Percentiles rank a stretch among this genome's conserved stretches.
These are phyloP conservation scores for Drosophila acutilabella DNA, from an alignment of 2,888 invertebrate species.

Conservation along the genomic window DNA sequence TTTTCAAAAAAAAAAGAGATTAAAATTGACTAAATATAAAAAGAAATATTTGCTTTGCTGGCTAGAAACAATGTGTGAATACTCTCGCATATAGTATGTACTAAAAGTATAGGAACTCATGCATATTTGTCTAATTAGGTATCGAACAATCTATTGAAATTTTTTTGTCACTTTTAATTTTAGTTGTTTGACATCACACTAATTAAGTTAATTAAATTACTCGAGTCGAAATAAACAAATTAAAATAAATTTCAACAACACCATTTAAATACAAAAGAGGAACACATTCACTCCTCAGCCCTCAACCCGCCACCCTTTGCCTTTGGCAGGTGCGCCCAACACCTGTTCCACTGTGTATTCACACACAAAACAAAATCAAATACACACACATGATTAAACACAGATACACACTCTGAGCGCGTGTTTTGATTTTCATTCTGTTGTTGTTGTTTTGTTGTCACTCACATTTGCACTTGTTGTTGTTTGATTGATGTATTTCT, in stretches of 20 bases:
- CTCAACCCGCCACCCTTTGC: slow-evolving; percentile 1
- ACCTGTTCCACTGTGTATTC: slow-evolving; percentile 35
- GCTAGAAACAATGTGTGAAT: not conserved
- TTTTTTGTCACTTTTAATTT: slow-evolving; percentile 2
- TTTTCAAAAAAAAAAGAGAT: slow-evolving; percentile 23
- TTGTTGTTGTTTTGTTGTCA: slow-evolving; percentile 20
- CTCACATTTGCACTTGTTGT: slow-evolving; percentile 20
- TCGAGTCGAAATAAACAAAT: slow-evolving; percentile 13
- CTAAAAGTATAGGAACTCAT: not conserved
- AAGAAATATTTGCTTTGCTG: slow-evolving; percentile 16
- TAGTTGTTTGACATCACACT: not conserved
- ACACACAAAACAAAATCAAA: slow-evolving; percentile 33
- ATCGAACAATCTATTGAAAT: slow-evolving; percentile 1
- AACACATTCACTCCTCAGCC: not conserved
- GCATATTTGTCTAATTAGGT: not conserved
- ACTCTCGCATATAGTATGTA: not conserved
- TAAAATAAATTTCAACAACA: slow-evolving; percentile 3
- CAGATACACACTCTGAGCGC: slow-evolving; percentile 53
- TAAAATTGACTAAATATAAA: slow-evolving; percentile 17
- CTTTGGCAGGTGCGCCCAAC: slow-evolving; percentile 23
- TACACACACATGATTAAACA: slow-evolving; percentile 1
- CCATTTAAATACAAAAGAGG: slow-evolving; percentile 3
- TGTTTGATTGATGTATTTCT: slow-evolving; percentile 22
- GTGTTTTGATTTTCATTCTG: slow-evolving; percentile 45
- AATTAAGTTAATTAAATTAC: slow-evolving; percentile 26